Conservation (phyloP, 1,140 invertebrate species). For the Lepeophtheirus salmonis region DNA sequence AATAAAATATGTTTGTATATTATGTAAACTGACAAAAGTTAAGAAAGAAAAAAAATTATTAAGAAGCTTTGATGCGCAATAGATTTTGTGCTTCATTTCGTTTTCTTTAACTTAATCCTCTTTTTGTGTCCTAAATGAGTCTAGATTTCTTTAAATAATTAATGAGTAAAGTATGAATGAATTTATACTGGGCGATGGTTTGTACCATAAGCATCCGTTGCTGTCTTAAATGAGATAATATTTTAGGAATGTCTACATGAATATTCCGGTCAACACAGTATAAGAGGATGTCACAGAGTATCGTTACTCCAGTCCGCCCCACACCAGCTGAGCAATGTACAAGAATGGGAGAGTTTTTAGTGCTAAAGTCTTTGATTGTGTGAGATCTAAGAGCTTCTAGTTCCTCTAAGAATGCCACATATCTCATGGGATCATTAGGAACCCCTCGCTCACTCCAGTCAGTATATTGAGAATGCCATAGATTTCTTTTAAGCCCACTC, state of each 20-base stretch:
- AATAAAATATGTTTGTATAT: no score
- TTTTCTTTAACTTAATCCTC: no score
- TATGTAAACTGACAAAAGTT: no score
- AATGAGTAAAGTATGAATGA: slow-evolving; percentile 62
- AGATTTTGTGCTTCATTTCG: no score
- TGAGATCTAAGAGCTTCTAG: slow-evolving; percentile 57
- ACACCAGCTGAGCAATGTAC: slow-evolving; percentile 49
- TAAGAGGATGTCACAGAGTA: slow-evolving; percentile 53
- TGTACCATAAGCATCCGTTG: slow-evolving; percentile 68
- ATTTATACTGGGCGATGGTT: slow-evolving; percentile 66
- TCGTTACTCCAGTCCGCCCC: slow-evolving; percentile 50
- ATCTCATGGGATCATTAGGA: slow-evolving; percentile 30
- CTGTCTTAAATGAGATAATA: slow-evolving; percentile 49
- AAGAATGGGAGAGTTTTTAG: slow-evolving; percentile 45
- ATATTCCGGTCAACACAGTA: slow-evolving; percentile 62
- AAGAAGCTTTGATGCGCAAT: no score
- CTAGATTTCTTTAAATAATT: slow-evolving; percentile 65
- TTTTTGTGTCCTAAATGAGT: no score
- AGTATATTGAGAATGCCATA: slow-evolving; percentile 62
- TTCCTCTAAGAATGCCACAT: slow-evolving; percentile 54
- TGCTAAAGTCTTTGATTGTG: slow-evolving; percentile 40
- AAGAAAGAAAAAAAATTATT: no score
- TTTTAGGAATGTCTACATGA: slow-evolving; percentile 23
- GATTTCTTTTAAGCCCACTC: slow-evolving; percentile 31
- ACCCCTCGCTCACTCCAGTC: slow-evolving; percentile 51